These are phyloP conservation scores for Bibio marci DNA, from an alignment of 2,888 invertebrate genomes.

Conservation along the genomic window DNA sequence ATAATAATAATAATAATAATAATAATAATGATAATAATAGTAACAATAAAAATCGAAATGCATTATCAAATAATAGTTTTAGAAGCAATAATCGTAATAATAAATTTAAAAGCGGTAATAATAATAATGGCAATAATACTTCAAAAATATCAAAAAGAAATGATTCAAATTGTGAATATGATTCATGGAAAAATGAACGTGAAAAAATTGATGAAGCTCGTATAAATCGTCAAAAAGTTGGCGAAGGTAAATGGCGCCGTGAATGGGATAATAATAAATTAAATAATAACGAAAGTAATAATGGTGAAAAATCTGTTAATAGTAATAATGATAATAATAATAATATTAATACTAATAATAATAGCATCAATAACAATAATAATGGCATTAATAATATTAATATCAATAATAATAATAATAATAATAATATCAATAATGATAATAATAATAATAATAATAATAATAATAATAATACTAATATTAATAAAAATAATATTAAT, in stretches of 20 bases:
- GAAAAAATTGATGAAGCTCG: constrained; percentile 29
- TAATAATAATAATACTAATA: no score
- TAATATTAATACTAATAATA: no score
- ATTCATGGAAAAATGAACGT: constrained; percentile 29
- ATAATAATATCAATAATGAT: no score
- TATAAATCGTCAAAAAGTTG: constrained; percentile 27
- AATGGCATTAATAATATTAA: no score
- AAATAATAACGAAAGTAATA: constrained; percentile 4
- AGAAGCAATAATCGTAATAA: not conserved
- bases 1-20: constrained; percentile 7
- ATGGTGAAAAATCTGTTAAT: constrained; percentile 1
- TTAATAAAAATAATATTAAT: no score
- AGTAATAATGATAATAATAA: not conserved
- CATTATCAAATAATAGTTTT: not conserved
- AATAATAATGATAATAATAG: constrained; percentile 1
- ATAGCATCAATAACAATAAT: no score
- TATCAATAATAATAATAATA: no score
- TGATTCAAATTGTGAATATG: constrained; percentile 18
- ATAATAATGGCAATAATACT: no score
- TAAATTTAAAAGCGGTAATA: constrained; percentile 3
- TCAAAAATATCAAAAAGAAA: constrained; percentile 6
- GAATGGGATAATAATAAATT: constrained; percentile 30
- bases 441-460: not conserved
- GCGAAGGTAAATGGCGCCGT: constrained; percentile 30
- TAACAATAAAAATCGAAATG: constrained; percentile 1